Conservation (phyloP, 2,888 invertebrate genomes). For the Sympetrum striolatum region DNA sequence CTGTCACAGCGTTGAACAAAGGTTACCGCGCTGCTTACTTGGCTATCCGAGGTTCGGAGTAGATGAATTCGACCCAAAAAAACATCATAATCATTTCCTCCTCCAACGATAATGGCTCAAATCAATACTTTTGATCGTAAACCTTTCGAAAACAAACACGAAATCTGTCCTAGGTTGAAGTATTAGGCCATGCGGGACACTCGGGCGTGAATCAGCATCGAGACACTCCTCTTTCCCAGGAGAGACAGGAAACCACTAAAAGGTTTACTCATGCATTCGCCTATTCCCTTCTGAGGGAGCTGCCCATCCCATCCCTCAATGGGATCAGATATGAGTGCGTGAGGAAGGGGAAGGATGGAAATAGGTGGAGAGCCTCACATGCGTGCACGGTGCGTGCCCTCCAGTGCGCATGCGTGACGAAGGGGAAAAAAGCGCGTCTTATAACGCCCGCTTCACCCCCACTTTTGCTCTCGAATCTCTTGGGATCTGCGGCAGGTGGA, state of each 20-base stretch:
- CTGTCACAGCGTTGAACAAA: no score
- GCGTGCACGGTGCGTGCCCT: conserved; percentile 7
- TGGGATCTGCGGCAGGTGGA: conserved; percentile 10
- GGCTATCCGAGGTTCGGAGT: no score
- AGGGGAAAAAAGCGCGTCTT: neutral
- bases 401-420: neutral
- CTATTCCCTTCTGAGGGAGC: neutral
- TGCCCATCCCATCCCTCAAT: neutral
- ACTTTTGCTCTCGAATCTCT: neutral
- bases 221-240: neutral
- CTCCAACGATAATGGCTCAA: no score
- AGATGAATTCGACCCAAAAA: no score
- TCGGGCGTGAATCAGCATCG: no score
- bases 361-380: neutral
- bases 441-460: neutral
- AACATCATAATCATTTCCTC: no score
- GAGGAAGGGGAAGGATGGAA: neutral
- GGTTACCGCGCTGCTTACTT: no score
- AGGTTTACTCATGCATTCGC: neutral
- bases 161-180: no score
- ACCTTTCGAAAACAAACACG: no score
- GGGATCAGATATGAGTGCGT: neutral
- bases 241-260: neutral
- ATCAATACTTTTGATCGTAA: no score
- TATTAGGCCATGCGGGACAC: no score